phyloP scores from a whole-genome alignment of 2,888 invertebrate species.

The Cistogaster globosa region DNA sequence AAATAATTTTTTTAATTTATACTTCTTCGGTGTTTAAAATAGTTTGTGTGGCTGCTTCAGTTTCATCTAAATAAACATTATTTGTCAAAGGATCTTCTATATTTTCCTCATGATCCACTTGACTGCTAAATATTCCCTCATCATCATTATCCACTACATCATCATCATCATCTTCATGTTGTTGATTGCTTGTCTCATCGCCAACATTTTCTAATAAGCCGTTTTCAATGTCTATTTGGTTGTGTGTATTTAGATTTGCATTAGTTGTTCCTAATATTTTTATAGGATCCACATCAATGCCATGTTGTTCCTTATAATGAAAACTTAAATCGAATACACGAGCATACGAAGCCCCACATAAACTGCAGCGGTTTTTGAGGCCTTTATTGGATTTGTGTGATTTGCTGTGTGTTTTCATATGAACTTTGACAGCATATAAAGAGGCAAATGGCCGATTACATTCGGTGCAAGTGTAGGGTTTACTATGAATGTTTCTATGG shows the following conservation, averaged over 20 bases:
- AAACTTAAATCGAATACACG: constrained; percentile 89
- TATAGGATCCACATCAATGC: constrained; percentile 71
- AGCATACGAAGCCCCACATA: constrained; percentile 91
- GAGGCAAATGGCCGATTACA: constrained; percentile 92
- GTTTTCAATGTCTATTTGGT: constrained; percentile 53
- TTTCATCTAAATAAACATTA: constrained; percentile 65
- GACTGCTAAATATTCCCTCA: constrained; percentile 15
- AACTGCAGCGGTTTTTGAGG: constrained; percentile 87
- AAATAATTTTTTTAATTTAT: background rate
- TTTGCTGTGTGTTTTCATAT: constrained; percentile 89
- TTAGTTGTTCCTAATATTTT: constrained; percentile 38
- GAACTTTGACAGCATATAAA: constrained; percentile 89
- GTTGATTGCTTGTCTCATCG: constrained; percentile 67
- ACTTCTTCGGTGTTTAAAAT: constrained; percentile 79
- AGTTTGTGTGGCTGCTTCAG: constrained; percentile 65
- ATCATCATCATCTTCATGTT: constrained; percentile 62
- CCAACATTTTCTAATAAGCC: constrained; percentile 77
- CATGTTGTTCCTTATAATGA: constrained; percentile 88
- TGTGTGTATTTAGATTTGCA: constrained; percentile 24
- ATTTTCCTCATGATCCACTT: constrained; percentile 75
- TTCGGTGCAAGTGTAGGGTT: constrained; percentile 90
- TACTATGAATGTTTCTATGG: constrained; percentile 91
- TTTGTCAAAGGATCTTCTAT: constrained; percentile 68
- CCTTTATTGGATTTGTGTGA: constrained; percentile 84
- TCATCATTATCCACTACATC: constrained; percentile 22